These are phyloP conservation scores for Okapia johnstoni DNA, from an alignment of 2,113 vertebrate genomes.

Conservation along the genomic window DNA sequence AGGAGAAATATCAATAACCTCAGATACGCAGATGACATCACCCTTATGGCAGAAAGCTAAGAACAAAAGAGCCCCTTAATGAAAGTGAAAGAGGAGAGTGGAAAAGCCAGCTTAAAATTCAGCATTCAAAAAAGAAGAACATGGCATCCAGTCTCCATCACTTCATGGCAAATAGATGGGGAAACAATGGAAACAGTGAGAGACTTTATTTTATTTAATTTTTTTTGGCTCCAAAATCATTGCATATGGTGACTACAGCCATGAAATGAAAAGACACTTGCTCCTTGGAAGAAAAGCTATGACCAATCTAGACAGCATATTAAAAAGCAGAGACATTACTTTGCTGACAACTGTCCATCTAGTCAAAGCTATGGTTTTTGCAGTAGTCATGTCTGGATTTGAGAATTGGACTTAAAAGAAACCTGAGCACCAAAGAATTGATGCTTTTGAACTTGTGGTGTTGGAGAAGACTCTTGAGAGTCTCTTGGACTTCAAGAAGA, in stretches of 20 bases:
- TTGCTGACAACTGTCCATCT: rapidly evolving
- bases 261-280: not conserved
- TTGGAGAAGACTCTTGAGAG: not conserved
- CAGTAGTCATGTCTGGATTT: not conserved
- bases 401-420: not conserved
- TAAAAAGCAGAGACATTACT: not conserved
- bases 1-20: not conserved
- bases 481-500: not conserved
- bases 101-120: not conserved
- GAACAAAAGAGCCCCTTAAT: not conserved
- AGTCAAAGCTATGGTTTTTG: not conserved
- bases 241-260: not conserved
- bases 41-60: not conserved
- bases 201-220: not conserved
- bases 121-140: not conserved
- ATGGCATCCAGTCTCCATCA: not conserved
- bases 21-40: not conserved
- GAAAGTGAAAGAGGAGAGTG: not conserved
- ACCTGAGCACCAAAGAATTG: not conserved
- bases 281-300: not conserved
- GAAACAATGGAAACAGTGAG: not conserved
- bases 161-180: not conserved
- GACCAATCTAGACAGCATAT: not conserved
- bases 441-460: not conserved
- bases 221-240: not conserved